phyloP scores from a whole-genome alignment of 2,797 vertebrate genomes.

The Mus caroli region DNA sequence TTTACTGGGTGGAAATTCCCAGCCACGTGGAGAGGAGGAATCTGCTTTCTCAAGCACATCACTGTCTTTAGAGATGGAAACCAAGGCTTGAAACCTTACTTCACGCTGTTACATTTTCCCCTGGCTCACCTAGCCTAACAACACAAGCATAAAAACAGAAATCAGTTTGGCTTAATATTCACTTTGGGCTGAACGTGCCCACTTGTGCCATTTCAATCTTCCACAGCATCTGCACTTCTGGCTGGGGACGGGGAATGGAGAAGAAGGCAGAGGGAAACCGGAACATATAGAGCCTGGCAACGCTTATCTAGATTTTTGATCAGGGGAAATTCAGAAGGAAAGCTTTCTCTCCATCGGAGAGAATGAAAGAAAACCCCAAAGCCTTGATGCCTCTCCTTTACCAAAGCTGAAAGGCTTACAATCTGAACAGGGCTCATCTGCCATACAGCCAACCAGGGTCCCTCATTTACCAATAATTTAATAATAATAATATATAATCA shows the following conservation, averaged over 20 bases:
- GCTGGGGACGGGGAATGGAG: not conserved
- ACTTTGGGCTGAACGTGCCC: not conserved
- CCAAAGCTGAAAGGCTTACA: not conserved
- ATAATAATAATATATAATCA: not conserved
- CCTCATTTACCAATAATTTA: not conserved
- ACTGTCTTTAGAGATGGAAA: conserved; percentile 40
- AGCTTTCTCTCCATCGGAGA: not conserved
- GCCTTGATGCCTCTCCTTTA: not conserved
- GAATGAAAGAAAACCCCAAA: not conserved
- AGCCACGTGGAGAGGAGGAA: not conserved
- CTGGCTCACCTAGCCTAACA: not conserved
- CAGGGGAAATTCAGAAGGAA: not conserved
- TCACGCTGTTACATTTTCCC: not conserved
- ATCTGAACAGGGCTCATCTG: not conserved
- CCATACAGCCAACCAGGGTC: not conserved
- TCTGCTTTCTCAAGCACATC: not conserved
- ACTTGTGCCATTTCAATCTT: not conserved
- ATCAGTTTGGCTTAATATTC: not conserved
- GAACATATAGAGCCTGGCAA: not conserved
- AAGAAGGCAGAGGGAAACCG: not conserved
- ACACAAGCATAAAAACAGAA: not conserved
- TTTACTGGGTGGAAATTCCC: conserved; percentile 49
- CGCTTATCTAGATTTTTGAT: not conserved
- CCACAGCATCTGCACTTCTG: not conserved
- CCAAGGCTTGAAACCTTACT: not conserved